Conservation (phyloP, 2,888 invertebrate species). For the Leptinotarsa juncta region DNA sequence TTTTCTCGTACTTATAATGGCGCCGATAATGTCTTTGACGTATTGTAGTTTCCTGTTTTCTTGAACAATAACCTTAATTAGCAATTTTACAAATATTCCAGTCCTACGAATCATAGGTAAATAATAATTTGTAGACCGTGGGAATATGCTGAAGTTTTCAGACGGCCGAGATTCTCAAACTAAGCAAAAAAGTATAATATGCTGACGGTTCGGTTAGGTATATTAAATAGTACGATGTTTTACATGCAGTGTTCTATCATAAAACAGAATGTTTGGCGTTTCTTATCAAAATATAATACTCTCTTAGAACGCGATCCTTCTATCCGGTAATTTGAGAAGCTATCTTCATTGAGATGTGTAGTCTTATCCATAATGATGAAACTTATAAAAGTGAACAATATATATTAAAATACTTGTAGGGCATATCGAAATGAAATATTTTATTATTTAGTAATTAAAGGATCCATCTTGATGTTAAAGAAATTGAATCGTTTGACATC, state of each 20-base stretch:
- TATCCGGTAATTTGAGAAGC: constrained; percentile 42
- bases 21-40: constrained; percentile 22
- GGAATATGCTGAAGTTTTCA: constrained; percentile 52
- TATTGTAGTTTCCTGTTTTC: constrained; percentile 36
- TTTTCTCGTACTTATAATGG: background rate
- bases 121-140: constrained; percentile 50
- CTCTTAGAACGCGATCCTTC: constrained; percentile 36
- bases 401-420: no score
- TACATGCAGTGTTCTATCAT: constrained; percentile 36
- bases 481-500: no score
- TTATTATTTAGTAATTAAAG: no score
- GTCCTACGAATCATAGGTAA: constrained; percentile 37
- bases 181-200: constrained; percentile 43
- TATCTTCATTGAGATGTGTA: constrained; percentile 19
- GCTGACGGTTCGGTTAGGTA: constrained; percentile 34
- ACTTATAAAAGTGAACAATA: no score
- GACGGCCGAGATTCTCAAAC: constrained; percentile 37
- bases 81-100: constrained; percentile 40
- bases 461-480: no score
- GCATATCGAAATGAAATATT: no score
- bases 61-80: constrained; percentile 33
- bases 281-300: constrained; percentile 40
- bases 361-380: background rate
- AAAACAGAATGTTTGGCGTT: constrained; percentile 38
- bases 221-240: constrained; percentile 39